These are phyloP conservation scores for Lasioglossum baleicum DNA, from an alignment of 1,140 invertebrate species.

Conservation along the genomic window DNA sequence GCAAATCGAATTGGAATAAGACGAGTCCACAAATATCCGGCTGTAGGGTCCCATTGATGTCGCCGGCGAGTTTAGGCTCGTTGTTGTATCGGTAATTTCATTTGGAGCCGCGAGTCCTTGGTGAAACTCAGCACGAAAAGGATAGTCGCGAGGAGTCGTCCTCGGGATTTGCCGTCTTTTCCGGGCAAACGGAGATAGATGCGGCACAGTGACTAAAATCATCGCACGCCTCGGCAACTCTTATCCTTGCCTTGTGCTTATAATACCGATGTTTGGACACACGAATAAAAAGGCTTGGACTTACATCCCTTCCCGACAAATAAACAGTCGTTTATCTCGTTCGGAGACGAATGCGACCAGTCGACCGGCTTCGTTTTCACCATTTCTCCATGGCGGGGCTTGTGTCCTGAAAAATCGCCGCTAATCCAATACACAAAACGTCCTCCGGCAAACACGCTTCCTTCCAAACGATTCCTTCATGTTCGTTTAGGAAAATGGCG, in stretches of 20 bases:
- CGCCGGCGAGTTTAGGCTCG: not conserved
- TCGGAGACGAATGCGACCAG: slow-evolving; percentile 40
- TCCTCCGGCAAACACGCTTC: not conserved
- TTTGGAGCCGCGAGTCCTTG: slow-evolving; percentile 24
- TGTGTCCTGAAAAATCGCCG: slow-evolving; percentile 7
- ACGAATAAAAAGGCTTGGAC: slow-evolving; percentile 60
- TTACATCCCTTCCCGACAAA: slow-evolving; percentile 17
- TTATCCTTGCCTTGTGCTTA: slow-evolving; percentile 28
- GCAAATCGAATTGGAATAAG: slow-evolving; percentile 16
- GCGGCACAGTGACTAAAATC: slow-evolving; percentile 11
- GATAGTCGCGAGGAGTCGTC: slow-evolving; percentile 40
- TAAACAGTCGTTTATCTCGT: slow-evolving; percentile 59
- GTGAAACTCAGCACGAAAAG: not conserved
- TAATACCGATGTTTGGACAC: slow-evolving; percentile 67
- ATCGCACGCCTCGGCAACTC: slow-evolving; percentile 53
- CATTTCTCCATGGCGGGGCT: not conserved
- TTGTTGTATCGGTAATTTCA: slow-evolving; percentile 50
- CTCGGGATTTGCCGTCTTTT: slow-evolving; percentile 34
- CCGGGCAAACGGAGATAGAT: slow-evolving; percentile 26
- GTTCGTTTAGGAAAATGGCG: not conserved
- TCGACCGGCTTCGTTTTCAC: slow-evolving; percentile 27
- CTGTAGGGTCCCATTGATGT: slow-evolving; percentile 18
- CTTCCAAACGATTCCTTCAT: not conserved
- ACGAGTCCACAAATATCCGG: slow-evolving; percentile 27
- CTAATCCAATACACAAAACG: slow-evolving; percentile 44